phyloP scores from a whole-genome alignment of 1,140 invertebrate species.

The Macrotrachela quadricornifera region DNA sequence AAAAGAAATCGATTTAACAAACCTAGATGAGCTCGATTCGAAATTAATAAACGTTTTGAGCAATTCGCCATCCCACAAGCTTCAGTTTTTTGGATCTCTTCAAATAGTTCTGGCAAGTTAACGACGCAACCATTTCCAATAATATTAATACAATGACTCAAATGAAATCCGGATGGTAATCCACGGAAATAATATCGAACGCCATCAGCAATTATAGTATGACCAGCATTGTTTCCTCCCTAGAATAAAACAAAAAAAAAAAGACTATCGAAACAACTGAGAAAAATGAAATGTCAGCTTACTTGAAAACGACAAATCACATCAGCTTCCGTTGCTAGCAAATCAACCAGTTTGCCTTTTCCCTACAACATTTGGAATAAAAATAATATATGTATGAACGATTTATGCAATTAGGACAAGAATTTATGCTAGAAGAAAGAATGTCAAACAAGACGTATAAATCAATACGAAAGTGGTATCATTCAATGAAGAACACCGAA shows the following conservation, averaged over 20 bases:
- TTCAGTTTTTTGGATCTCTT: slow-evolving; percentile 77
- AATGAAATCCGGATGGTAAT: slow-evolving; percentile 79
- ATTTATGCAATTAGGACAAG: no score
- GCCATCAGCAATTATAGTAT: slow-evolving; percentile 84
- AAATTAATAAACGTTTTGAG: slow-evolving; percentile 67
- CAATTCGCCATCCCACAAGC: slow-evolving; percentile 62
- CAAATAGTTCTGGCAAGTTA: slow-evolving; percentile 77
- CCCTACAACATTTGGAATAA: no score
- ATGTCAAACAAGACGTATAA: no score
- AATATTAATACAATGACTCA: slow-evolving; percentile 42
- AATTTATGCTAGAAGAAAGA: no score
- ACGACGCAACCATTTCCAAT: slow-evolving; percentile 97
- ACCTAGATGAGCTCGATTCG: slow-evolving; percentile 75
- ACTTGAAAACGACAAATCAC: slow-evolving; percentile 72
- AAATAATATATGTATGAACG: no score
- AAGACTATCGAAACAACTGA: background rate
- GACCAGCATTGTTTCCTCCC: slow-evolving; percentile 97
- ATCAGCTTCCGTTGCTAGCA: slow-evolving; percentile 67
- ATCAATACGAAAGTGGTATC: no score
- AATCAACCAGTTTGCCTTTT: slow-evolving; percentile 96
- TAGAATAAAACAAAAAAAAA: background rate
- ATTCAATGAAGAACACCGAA: no score
- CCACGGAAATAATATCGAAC: slow-evolving; percentile 89
- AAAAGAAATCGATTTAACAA: no score
- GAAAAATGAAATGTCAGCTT: background rate